Evolutionary conservation across 1,140 invertebrate species (phyloP).

Genomic region (Procambarus virginalis): DNA sequence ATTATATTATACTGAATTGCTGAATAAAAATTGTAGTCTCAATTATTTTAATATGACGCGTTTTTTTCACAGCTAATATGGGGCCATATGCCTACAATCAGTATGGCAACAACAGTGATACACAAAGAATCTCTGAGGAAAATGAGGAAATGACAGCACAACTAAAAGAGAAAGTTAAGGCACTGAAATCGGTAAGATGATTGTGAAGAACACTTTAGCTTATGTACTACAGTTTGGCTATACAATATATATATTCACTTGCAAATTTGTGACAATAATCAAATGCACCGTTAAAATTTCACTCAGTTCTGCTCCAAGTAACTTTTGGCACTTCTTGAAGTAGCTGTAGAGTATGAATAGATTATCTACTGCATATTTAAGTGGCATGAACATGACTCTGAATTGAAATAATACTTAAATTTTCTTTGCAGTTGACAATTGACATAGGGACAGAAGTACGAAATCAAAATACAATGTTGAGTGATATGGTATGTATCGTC

Average conservation of each 20-base stretch:
- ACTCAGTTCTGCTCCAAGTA: too few relatives aligned
- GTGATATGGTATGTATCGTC: conserved; percentile 58
- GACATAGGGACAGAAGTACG: conserved; percentile 66
- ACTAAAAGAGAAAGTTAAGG: conserved; percentile 50
- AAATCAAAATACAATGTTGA: conserved; percentile 58
- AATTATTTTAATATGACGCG: not conserved
- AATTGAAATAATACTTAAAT: not conserved
- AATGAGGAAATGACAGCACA: conserved; percentile 43
- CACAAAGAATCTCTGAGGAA: conserved; percentile 38
- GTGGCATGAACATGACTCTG: too few relatives aligned
- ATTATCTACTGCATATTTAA: too few relatives aligned
- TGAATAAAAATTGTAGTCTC: too few relatives aligned
- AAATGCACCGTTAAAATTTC: too few relatives aligned
- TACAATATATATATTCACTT: too few relatives aligned
- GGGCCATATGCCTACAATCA: not conserved
- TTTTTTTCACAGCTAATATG: not conserved
- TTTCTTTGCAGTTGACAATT: conserved; percentile 55
- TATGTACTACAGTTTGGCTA: too few relatives aligned
- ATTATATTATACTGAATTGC: too few relatives aligned
- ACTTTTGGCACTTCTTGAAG: too few relatives aligned
- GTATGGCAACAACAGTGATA: conserved; percentile 30
- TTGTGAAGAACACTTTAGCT: too few relatives aligned
- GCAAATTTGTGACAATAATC: too few relatives aligned
- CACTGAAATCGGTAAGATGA: conserved; percentile 41
- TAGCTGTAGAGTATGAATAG: too few relatives aligned